Evolutionary conservation across 2,888 invertebrate genomes (phyloP).

Genomic region (Pandemis corylana): DNA sequence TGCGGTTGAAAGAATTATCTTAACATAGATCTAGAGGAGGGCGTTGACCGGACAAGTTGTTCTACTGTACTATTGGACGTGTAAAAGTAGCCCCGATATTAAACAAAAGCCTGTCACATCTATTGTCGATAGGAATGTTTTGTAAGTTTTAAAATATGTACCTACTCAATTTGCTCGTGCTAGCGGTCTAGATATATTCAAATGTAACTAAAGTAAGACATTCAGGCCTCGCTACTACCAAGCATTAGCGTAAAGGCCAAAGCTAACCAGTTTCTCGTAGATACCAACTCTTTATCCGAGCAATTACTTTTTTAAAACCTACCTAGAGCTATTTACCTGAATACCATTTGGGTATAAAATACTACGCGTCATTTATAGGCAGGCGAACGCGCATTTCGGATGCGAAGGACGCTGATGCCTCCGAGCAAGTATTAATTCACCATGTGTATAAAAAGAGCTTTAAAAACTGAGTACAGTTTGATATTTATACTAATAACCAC

Average conservation of each 20-base stretch:
- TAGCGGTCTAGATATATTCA: neutral
- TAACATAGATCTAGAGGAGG: constrained; percentile 75
- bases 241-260: constrained; percentile 1
- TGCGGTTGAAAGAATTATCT: constrained; percentile 81
- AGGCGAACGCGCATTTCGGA: constrained; percentile 56
- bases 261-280: constrained; percentile 9
- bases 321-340: constrained; percentile 51
- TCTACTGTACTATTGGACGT: constrained; percentile 55
- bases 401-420: constrained; percentile 71
- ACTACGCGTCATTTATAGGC: constrained; percentile 61
- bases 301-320: constrained; percentile 54
- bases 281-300: constrained; percentile 36
- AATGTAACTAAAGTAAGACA: neutral
- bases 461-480: constrained; percentile 13
- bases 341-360: constrained; percentile 66
- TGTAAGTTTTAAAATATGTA: neutral
- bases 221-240: neutral
- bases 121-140: constrained; percentile 19
- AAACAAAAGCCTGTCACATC: constrained; percentile 32
- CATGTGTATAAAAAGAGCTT: constrained; percentile 19
- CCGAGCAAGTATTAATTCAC: constrained; percentile 62
- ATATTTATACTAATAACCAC: constrained; percentile 11
- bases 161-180: neutral
- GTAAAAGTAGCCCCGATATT: constrained; percentile 50
- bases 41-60: constrained; percentile 69